Evolutionary conservation across 2,797 vertebrate genomes (phyloP).

Genomic region (Hafferia zeledoni): DNA sequence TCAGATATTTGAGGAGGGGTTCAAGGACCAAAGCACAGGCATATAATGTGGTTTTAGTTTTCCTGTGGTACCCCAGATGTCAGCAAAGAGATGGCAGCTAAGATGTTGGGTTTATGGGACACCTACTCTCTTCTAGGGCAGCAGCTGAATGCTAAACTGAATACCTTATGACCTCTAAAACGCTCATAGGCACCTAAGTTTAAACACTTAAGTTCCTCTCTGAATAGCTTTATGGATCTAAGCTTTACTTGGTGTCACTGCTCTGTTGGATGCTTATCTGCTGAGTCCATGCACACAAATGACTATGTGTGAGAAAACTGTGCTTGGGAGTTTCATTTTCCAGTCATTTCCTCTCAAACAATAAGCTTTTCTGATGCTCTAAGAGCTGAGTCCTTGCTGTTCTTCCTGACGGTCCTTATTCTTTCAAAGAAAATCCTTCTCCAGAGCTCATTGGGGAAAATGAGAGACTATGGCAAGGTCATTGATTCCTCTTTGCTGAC

Average conservation of each 20-base stretch:
- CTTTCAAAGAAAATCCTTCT: neutral
- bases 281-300: neutral
- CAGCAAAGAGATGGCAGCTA: neutral
- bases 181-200: neutral
- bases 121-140: neutral
- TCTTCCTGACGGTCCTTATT: neutral
- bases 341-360: neutral
- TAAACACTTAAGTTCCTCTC: neutral
- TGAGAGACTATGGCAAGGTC: neutral
- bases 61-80: neutral
- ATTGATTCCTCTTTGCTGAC: neutral
- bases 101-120: accelerated
- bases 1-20: neutral
- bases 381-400: neutral
- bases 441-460: neutral
- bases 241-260: neutral
- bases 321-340: neutral
- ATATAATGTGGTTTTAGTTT: neutral
- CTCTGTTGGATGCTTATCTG: neutral
- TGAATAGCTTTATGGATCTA: neutral
- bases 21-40: neutral
- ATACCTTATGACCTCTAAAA: neutral
- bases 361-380: neutral
- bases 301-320: neutral
- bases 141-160: neutral